phyloP scores from a whole-genome alignment of 2,888 invertebrate species.

The Pecten maximus region DNA sequence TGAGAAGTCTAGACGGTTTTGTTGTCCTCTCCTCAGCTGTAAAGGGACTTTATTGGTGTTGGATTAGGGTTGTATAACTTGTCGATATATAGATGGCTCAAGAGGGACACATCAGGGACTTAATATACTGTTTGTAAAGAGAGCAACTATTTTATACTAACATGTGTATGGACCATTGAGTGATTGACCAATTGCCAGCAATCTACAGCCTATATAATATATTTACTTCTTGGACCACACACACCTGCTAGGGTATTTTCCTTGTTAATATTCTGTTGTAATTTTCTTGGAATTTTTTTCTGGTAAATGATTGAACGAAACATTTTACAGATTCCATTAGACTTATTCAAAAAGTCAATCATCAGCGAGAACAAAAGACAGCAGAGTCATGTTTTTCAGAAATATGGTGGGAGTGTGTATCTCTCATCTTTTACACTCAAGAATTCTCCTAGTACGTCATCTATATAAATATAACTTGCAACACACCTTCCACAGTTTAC shows the following conservation, averaged over 20 bases:
- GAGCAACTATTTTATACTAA: not conserved
- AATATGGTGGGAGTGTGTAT: not conserved
- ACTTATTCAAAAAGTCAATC: not conserved
- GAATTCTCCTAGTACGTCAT: not conserved
- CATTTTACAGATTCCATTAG: constrained; percentile 2
- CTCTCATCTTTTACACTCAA: not conserved
- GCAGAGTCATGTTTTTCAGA: not conserved
- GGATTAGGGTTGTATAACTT: constrained; percentile 2
- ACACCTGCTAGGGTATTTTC: not conserved
- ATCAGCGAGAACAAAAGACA: not conserved
- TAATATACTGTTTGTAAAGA: not conserved
- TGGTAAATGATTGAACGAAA: not conserved
- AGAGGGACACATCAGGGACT: not conserved
- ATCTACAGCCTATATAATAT: not conserved
- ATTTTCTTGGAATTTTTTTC: not conserved
- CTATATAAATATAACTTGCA: not conserved
- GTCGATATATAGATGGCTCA: not conserved
- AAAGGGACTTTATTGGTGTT: not conserved
- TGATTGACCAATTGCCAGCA: constrained; percentile 1
- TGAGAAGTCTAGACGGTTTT: not conserved
- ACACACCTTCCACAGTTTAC: constrained; percentile 22
- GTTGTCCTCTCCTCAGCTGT: not conserved
- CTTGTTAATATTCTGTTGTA: not conserved
- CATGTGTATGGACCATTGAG: not conserved
- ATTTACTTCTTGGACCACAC: not conserved